Conservation (phyloP, 1,140 invertebrate genomes). For the Paraescarpia echinospica region DNA sequence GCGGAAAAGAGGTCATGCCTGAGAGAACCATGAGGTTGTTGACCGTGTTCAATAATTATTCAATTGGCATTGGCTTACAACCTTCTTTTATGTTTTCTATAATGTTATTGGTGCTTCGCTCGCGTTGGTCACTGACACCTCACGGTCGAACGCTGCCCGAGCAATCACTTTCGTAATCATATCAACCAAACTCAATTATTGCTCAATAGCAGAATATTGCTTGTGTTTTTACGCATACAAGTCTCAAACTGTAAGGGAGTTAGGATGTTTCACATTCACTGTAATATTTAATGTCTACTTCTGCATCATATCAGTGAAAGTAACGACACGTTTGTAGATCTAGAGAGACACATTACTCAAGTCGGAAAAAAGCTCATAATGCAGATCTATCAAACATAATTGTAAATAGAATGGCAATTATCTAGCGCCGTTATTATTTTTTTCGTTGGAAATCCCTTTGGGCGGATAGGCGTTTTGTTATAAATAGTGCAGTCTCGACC, state of each 20-base stretch:
- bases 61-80: background rate
- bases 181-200: background rate
- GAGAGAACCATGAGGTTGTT: too few relatives aligned
- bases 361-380: background rate
- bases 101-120: background rate
- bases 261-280: background rate
- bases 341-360: background rate
- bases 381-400: background rate
- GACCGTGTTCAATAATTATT: background rate
- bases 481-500: background rate
- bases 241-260: background rate
- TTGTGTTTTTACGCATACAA: background rate
- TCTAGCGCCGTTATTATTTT: background rate
- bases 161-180: background rate
- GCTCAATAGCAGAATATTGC: background rate
- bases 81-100: background rate
- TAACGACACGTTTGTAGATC: background rate
- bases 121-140: background rate
- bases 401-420: background rate
- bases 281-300: background rate
- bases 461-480: background rate
- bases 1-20: too few relatives aligned
- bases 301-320: background rate
- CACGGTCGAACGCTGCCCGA: background rate
- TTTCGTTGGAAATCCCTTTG: background rate